A percentile compares a stretch with the other conserved stretches of the same genome.
phyloP scores from a whole-genome alignment of 2,888 invertebrate species.

The Argyresthia albistria region DNA sequence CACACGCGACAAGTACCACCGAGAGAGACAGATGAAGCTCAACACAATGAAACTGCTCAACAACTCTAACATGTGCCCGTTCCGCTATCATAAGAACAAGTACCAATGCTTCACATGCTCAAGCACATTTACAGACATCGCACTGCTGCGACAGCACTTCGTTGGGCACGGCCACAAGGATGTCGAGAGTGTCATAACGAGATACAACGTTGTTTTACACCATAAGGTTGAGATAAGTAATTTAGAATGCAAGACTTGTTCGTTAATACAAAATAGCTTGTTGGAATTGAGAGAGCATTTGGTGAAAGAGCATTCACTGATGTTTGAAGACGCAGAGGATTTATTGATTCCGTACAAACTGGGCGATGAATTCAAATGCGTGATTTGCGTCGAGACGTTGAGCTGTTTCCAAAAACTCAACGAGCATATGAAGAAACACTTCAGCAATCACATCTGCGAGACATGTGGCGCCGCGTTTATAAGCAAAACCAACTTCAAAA shows the following conservation, averaged over 20 bases:
- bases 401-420: conserved; percentile 38
- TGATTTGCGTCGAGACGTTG: conserved; percentile 40
- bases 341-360: conserved; percentile 50
- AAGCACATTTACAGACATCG: conserved; percentile 41
- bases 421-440: conserved; percentile 56
- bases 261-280: conserved; percentile 20
- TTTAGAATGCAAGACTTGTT: conserved; percentile 41
- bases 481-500: conserved; percentile 46
- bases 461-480: conserved; percentile 52
- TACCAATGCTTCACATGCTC: conserved; percentile 54
- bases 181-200: conserved; percentile 33
- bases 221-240: conserved; percentile 45
- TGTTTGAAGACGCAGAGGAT: conserved; percentile 29
- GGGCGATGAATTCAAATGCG: conserved; percentile 32
- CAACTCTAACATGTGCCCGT: conserved; percentile 45
- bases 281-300: conserved; percentile 30
- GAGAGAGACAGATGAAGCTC: conserved; percentile 34
- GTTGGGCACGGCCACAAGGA: conserved; percentile 34
- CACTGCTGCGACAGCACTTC: conserved; percentile 33
- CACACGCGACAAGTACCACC: conserved; percentile 33
- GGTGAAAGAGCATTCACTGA: conserved; percentile 22
- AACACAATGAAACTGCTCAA: conserved; percentile 66
- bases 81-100: conserved; percentile 54
- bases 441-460: conserved; percentile 49
- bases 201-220: conserved; percentile 38